Evolutionary conservation across 1,140 invertebrate species (phyloP).

Genomic region (Halesus radiatus): DNA sequence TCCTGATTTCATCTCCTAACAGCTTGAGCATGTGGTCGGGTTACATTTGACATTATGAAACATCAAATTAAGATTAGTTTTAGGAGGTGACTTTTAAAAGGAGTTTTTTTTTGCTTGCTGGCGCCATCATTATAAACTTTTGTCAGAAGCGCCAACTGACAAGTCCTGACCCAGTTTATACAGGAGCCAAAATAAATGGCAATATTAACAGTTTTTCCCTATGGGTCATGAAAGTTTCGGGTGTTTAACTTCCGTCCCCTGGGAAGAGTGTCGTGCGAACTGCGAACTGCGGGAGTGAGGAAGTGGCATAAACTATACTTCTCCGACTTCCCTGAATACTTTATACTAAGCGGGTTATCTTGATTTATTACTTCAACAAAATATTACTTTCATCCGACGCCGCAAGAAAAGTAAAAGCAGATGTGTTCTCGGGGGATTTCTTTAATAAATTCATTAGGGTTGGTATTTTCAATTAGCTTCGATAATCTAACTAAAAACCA

Average conservation of each 20-base stretch:
- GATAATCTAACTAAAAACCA: not conserved
- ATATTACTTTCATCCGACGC: slow-evolving; percentile 23
- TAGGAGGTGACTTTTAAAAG: too few species aligned
- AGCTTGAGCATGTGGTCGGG: too few species aligned
- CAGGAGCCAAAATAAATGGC: slow-evolving; percentile 29
- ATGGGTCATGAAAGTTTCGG: slow-evolving; percentile 23
- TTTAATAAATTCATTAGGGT: slow-evolving; percentile 21
- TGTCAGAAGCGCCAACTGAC: not conserved
- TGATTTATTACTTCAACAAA: slow-evolving; percentile 39
- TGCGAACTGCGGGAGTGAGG: not conserved
- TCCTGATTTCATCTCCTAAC: too few species aligned
- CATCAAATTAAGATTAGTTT: too few species aligned
- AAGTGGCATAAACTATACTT: too few species aligned
- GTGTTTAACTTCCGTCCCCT: not conserved
- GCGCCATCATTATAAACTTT: too few species aligned
- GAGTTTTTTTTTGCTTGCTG: too few species aligned
- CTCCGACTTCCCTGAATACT: too few species aligned
- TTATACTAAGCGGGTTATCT: slow-evolving; percentile 9
- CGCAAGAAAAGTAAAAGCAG: slow-evolving; percentile 23
- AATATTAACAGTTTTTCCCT: slow-evolving; percentile 38
- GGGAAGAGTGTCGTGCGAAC: slow-evolving; percentile 21
- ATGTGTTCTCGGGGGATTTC: slow-evolving; percentile 8
- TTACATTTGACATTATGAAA: too few species aligned
- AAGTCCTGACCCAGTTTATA: slow-evolving; percentile 9
- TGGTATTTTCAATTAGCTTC: slow-evolving; percentile 15